Base-by-base conservation (phyloP, 2,888 invertebrate species). In the Drosophila parthenogenetica region DNA sequence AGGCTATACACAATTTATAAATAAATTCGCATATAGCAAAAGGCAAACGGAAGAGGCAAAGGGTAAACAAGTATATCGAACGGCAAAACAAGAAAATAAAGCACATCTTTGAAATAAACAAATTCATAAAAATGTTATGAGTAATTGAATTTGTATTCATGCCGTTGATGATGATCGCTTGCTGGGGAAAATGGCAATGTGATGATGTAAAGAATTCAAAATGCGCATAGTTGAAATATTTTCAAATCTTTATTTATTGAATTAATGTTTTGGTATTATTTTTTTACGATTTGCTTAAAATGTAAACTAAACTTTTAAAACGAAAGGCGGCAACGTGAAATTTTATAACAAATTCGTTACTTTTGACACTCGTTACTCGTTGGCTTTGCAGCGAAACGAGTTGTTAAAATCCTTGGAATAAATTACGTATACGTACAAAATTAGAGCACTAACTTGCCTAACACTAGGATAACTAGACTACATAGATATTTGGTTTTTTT, bases 81-180 rank as follows among this genome's bases (percentile, higher is more conserved):
- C 40, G 39, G 25, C 29, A 29, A 51, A 43, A 57, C 5, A 16
- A 58, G 53, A 72, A 63, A 59, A 58, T 53, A 46, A 58, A 61
- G 32, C 61, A 60, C 67, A 73, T 54, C 58, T 70, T 59, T 67
- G 61, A 77, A 73, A 87, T 87, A 85, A 85, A 85, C 88, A 85
- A 73, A 87, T 83, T 72, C 77, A 85, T 87, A 81, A 85, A 85
- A 85, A 62, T 80, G 71, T 84, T 81, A 84, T 84, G 84, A 87
- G 78, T 87, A 87, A 87, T 86, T 84, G 77, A 68, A 68, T 55
- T 69, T 66, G 67, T 73, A 69, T 65, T 65, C 39, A 40, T 73
- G 55, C 2, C 39, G 48, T 29, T 53, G 14, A 19, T 59, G 50
- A 22, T 55, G 43, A 66, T 70, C 46, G 60, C 39, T 16, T 14